Percentiles rank a stretch among this genome's conserved stretches.
Conservation (phyloP, 2,888 invertebrate genomes). For the Troides aeacus region DNA sequence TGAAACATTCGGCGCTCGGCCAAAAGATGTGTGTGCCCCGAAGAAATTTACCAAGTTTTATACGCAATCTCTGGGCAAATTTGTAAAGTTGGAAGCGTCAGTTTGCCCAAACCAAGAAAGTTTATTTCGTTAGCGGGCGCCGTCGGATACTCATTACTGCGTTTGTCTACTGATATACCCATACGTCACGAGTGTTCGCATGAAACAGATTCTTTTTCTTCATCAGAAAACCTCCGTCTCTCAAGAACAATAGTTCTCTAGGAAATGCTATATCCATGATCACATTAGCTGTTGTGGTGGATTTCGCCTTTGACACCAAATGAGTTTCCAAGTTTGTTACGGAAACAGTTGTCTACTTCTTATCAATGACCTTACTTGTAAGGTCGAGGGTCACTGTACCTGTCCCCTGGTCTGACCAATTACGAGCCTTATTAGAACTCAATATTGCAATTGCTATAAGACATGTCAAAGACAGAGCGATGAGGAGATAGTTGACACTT, state of each 20-base stretch:
- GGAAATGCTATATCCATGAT: no score
- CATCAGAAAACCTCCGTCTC: not conserved
- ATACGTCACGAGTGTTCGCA: conserved; percentile 7
- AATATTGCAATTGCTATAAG: no score
- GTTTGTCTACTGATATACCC: conserved; percentile 20
- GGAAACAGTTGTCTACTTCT: no score
- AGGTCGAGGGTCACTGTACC: no score
- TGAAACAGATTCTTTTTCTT: conserved; percentile 1
- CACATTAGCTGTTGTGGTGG: no score
- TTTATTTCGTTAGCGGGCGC: conserved; percentile 27
- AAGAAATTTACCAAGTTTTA: conserved; percentile 30
- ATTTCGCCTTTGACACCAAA: no score
- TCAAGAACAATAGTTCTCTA: not conserved
- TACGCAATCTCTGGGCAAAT: conserved; percentile 28
- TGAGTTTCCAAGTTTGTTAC: no score
- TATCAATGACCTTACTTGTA: no score
- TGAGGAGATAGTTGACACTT: no score
- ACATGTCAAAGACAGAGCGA: no score
- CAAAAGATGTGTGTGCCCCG: conserved; percentile 28
- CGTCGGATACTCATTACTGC: conserved; percentile 27
- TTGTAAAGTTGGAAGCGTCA: conserved; percentile 27
- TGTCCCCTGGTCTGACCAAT: no score
- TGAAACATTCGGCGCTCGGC: conserved; percentile 27
- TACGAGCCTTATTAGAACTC: no score
- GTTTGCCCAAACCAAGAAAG: conserved; percentile 27